A percentile compares a stretch with the other conserved stretches of the same genome.
Evolutionary conservation across 2,113 vertebrate species (phyloP).

Genomic region (Apodemus sylvaticus): DNA sequence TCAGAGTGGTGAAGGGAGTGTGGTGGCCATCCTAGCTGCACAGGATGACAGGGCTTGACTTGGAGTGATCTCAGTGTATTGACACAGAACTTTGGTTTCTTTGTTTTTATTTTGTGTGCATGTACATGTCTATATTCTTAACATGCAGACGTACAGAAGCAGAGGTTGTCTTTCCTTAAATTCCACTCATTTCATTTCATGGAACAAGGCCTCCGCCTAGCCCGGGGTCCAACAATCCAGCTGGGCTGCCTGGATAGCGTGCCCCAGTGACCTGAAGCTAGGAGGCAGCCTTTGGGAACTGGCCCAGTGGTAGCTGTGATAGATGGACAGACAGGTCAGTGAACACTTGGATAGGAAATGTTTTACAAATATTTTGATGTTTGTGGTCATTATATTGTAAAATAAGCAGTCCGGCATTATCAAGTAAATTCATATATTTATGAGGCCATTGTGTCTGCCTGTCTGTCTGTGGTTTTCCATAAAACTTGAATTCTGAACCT

Average conservation of each 20-base stretch:
- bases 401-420: background rate
- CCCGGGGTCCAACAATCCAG: background rate
- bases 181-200: background rate
- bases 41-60: background rate
- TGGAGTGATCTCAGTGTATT: background rate
- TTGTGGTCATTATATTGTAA: background rate
- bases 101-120: background rate
- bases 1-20: background rate
- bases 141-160: background rate
- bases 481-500: background rate
- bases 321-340: background rate
- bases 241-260: background rate
- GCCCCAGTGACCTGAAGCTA: background rate
- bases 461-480: background rate
- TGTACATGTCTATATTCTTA: background rate
- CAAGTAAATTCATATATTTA: background rate
- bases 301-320: background rate
- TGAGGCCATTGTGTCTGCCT: background rate
- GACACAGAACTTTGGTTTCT: slow-evolving; percentile 1
- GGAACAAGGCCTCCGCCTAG: background rate
- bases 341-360: background rate
- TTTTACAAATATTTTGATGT: background rate
- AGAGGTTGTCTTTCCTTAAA: background rate
- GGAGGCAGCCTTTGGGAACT: background rate
- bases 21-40: background rate